Conservation (phyloP, 2,797 vertebrate species). For the Luscinia luscinia region DNA sequence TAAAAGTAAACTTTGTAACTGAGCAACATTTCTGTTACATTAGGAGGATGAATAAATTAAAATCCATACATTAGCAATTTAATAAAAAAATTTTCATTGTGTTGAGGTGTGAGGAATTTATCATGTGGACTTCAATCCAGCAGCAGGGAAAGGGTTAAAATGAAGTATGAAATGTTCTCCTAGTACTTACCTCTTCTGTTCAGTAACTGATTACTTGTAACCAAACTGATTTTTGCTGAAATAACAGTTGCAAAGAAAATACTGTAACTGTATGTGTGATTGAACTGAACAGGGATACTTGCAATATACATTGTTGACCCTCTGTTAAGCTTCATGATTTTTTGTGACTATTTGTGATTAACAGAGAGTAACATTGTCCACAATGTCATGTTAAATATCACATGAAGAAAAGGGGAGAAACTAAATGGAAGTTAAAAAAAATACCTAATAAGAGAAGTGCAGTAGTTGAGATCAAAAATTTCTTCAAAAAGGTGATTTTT, state of each 20-base stretch:
- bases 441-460: neutral
- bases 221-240: neutral
- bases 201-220: neutral
- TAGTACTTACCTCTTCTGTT: neutral
- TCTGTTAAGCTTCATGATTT: neutral
- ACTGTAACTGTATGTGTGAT: neutral
- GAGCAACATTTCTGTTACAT: neutral
- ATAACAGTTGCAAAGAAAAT: neutral
- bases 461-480: neutral
- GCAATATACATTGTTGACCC: neutral
- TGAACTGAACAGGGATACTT: neutral
- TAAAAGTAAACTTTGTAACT: neutral
- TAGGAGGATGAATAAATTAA: neutral
- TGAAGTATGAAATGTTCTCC: neutral
- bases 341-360: neutral
- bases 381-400: neutral
- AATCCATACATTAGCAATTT: neutral
- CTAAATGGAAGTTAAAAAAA: neutral
- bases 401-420: neutral
- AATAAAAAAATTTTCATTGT: neutral
- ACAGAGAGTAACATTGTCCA: neutral
- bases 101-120: neutral
- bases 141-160: neutral
- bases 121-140: neutral
- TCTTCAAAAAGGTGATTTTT: neutral